Evolutionary conservation across 2,797 vertebrate genomes (phyloP), one percentile per base, ranked within the genome.

Genomic region (Coregonus sp.): DNA sequence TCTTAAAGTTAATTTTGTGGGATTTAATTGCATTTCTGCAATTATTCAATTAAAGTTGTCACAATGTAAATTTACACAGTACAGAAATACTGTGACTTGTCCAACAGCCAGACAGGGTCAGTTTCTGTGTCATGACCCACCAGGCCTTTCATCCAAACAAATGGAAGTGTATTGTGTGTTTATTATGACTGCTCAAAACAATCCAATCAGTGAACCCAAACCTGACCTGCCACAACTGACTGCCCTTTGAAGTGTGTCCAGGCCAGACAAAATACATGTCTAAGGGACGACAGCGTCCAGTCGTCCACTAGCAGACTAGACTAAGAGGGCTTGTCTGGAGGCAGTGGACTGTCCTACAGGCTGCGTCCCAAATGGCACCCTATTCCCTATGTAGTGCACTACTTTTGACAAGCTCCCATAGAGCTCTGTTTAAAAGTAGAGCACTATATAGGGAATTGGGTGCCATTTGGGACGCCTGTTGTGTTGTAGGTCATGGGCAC

Each of bases 321-420:
- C 73, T 67, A 79, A 77, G 75, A 54, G 29, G 63, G 68, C 78
- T 79, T 75, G 33, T 83, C 76, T 84, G 78, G 56, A 66, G 37
- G 68, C 69, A 88, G 76, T 85, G 79, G 81, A 69, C 78, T 81
- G 77, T 80, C 82, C 83, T 61, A 31, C 18, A 70, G 75, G 78
- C 61, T 75, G 59, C 1, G 7, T 63, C 20, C n/a, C 59, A 63
- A 63, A 63, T 4, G 59, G 7, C 20, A 11, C 59, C 20, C n/a
- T 63, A 56, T 63, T 63, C 25, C 7, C 7, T 63, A 29, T 63
- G 20, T 12, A 25, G 20, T 25, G 20, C 1, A 25, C 59, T 12
- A 25, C 59, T 29, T 63, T 63, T 4, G 16, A 47, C 40, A 9
- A 47, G 9, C 40, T 47, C 40, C 9, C 2, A 63, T 25, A 29